A percentile compares a stretch with the other conserved stretches of the same genome.
These are phyloP conservation scores for Noctua janthe DNA, from an alignment of 2,888 invertebrate species.

Conservation along the genomic window DNA sequence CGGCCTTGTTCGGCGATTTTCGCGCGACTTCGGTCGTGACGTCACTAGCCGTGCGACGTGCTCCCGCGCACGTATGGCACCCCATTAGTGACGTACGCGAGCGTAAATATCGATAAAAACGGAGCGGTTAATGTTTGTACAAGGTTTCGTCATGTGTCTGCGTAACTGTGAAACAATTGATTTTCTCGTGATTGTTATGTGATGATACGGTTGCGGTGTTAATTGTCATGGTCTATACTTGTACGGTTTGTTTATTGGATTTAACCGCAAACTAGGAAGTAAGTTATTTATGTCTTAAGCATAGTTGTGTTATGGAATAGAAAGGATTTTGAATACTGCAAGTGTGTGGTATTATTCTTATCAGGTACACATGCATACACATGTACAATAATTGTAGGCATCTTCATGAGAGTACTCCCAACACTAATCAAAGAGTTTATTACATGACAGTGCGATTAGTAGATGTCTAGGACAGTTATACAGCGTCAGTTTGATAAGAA, in stretches of 20 bases:
- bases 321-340: neutral
- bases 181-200: constrained; percentile 38
- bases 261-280: neutral
- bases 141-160: constrained; percentile 38
- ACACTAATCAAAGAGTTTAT: constrained; percentile 46
- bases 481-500: constrained; percentile 54
- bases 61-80: constrained; percentile 81
- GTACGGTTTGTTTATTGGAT: constrained; percentile 5
- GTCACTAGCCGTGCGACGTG: constrained; percentile 79
- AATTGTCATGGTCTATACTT: neutral
- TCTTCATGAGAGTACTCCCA: constrained; percentile 1
- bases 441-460: constrained; percentile 57
- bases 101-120: constrained; percentile 72
- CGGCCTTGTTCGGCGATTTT: constrained; percentile 87
- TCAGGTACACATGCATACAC: too few relatives aligned
- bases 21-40: constrained; percentile 77
- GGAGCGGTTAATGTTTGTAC: constrained; percentile 48
- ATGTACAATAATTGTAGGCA: neutral
- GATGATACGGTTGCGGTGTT: constrained; percentile 14
- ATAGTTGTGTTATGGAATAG: neutral
- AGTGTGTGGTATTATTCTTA: neutral
- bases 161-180: constrained; percentile 47
- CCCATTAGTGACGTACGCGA: constrained; percentile 78
- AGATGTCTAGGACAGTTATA: constrained; percentile 60
- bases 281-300: neutral